These are phyloP conservation scores for Conus ventricosus DNA, from an alignment of 1,140 invertebrate species.

Conservation along the genomic window DNA sequence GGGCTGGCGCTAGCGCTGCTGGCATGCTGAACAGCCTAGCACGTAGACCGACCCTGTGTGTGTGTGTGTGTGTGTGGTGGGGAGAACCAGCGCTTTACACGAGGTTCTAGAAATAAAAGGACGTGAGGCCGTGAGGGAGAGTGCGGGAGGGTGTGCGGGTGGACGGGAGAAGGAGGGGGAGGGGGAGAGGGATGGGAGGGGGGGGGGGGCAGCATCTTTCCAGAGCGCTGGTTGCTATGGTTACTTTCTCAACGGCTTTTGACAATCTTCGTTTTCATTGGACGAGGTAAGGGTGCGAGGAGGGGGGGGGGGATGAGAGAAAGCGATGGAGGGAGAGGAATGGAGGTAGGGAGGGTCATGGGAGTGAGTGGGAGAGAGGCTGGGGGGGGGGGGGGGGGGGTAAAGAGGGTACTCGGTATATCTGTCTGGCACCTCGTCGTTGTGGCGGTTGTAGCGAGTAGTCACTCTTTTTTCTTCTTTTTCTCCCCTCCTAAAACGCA, in stretches of 20 bases:
- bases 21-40: no score
- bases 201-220: neutral
- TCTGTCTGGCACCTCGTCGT: neutral
- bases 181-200: neutral
- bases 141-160: neutral
- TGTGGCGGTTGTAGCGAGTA: neutral
- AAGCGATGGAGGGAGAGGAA: conserved; percentile 18
- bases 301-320: neutral
- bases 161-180: neutral
- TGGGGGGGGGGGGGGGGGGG: neutral
- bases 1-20: neutral
- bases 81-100: no score
- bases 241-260: neutral
- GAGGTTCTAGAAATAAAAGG: no score
- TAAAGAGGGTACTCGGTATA: neutral
- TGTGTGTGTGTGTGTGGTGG: no score
- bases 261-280: neutral
- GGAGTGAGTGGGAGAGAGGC: no score
- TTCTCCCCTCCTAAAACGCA: no score
- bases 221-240: neutral
- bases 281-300: neutral
- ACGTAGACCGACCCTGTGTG: no score
- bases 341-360: no score
- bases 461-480: no score
- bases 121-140: no score